Evolutionary conservation across 2,888 invertebrate species (phyloP).

Genomic region (Napeogenes inachia): DNA sequence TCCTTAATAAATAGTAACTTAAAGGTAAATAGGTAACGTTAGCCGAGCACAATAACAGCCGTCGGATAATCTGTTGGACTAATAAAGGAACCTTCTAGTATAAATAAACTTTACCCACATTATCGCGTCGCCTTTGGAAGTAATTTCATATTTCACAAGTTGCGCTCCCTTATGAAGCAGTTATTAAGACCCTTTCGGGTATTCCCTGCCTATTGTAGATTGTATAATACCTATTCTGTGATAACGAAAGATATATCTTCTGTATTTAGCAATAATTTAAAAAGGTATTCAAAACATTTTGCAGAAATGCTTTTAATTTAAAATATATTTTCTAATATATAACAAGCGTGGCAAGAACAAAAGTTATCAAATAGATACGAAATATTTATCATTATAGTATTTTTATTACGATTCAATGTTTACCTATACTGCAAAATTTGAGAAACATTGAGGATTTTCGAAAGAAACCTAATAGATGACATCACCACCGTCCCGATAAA

Average conservation of each 20-base stretch:
- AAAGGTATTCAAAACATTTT: background rate
- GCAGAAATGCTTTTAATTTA: background rate
- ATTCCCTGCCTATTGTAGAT: constrained; percentile 9
- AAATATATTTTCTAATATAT: too few species aligned
- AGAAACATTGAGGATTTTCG: too few species aligned
- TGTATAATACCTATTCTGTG: constrained; percentile 1
- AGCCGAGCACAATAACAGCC: constrained; percentile 38
- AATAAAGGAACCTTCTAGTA: constrained; percentile 43
- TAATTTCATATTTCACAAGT: constrained; percentile 37
- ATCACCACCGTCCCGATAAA: too few species aligned
- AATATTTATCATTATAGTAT: too few species aligned
- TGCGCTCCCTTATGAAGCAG: constrained; percentile 16
- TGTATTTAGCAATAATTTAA: constrained; percentile 1
- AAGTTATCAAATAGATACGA: too few species aligned
- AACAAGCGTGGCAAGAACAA: too few species aligned
- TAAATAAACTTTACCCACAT: constrained; percentile 37
- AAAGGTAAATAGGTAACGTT: constrained; percentile 19
- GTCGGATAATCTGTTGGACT: constrained; percentile 43
- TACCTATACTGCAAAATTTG: too few species aligned
- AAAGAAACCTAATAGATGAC: too few species aligned
- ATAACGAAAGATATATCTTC: background rate
- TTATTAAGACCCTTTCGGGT: constrained; percentile 15
- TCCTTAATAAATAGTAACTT: background rate
- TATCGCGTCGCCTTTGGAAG: constrained; percentile 28
- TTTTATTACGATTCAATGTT: too few species aligned